phyloP scores from a whole-genome alignment of 2,888 invertebrate species.

The Rhogogaster chlorosoma region DNA sequence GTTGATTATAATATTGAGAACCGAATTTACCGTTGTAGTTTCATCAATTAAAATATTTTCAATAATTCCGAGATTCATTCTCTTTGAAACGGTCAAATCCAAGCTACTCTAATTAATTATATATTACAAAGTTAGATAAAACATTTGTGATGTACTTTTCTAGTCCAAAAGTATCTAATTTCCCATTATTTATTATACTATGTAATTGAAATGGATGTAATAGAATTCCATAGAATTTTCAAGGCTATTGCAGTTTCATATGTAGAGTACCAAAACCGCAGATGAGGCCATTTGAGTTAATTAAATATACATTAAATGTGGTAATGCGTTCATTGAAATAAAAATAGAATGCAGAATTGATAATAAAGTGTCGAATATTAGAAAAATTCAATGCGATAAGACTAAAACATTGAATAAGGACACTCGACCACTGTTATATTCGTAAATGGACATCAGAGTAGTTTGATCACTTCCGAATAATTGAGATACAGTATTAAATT shows the following conservation, averaged over 20 bases:
- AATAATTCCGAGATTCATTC: background rate
- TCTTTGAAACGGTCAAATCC: background rate
- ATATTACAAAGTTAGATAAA: background rate
- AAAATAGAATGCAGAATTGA: background rate
- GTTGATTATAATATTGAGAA: constrained; percentile 23
- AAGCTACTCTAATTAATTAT: background rate
- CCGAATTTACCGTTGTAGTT: constrained; percentile 10
- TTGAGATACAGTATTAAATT: background rate
- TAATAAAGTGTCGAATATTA: background rate
- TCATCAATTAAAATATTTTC: background rate
- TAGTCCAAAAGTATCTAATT: background rate
- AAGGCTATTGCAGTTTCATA: background rate
- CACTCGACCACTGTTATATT: background rate
- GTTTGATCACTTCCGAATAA: constrained; percentile 2
- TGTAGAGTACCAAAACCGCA: constrained; percentile 32
- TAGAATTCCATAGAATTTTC: background rate
- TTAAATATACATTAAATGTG: background rate
- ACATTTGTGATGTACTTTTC: background rate
- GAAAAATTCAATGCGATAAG: background rate
- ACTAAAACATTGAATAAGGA: background rate
- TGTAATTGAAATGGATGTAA: background rate
- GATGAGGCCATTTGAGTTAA: background rate
- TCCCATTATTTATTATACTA: background rate
- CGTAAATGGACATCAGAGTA: background rate
- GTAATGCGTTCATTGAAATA: background rate